Conservation (phyloP, 2,888 invertebrate species). For the Rapana venosa region DNA sequence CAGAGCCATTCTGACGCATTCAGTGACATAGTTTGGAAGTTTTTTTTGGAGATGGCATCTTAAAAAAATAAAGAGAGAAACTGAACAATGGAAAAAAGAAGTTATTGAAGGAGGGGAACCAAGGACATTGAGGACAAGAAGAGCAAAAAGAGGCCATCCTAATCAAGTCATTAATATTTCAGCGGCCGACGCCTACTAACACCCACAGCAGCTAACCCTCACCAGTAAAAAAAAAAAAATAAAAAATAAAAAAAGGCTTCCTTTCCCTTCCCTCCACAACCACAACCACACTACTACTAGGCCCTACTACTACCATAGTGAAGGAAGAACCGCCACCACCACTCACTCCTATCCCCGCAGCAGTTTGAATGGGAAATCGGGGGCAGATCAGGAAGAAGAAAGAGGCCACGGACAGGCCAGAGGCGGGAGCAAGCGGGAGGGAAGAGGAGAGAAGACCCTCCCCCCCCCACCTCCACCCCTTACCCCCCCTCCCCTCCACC, state of each 20-base stretch:
- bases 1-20: neutral
- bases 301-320: neutral
- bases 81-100: neutral
- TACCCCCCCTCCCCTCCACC: neutral
- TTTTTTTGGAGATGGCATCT: too few species aligned
- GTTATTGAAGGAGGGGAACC: too few species aligned
- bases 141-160: neutral
- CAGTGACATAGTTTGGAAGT: neutral
- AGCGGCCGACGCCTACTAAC: neutral
- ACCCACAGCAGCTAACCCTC: neutral
- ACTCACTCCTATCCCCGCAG: neutral
- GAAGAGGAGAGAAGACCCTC: neutral
- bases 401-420: neutral
- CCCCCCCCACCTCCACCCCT: neutral
- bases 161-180: constrained; percentile 19
- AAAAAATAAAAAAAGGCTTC: too few species aligned
- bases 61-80: neutral
- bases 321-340: neutral
- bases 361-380: neutral
- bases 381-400: neutral
- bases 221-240: neutral
- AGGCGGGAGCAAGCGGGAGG: neutral
- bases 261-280: neutral
- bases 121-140: too few species aligned
- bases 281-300: neutral